A percentile compares a stretch with the other conserved stretches of the same genome.
phyloP scores from a whole-genome alignment of 2,888 invertebrate species.

The Stenodera caucasica region DNA sequence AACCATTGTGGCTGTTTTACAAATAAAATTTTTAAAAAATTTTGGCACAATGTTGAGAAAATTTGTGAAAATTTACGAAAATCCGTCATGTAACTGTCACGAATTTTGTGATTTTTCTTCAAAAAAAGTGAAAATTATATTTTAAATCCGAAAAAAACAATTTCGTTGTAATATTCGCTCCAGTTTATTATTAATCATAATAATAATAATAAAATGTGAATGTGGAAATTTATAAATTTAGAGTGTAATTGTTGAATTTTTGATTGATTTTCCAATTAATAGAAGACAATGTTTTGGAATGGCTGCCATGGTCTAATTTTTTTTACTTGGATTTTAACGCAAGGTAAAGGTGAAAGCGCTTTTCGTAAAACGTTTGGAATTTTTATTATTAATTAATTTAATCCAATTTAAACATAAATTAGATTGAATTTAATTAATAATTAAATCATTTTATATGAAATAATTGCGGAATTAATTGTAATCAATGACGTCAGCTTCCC shows the following conservation, averaged over 20 bases:
- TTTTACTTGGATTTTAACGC: slow-evolving; percentile 39
- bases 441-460: too few species aligned
- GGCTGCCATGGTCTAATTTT: slow-evolving; percentile 42
- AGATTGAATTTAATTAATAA: background rate
- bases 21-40: background rate
- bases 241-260: too few species aligned
- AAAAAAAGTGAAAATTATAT: too few species aligned
- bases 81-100: background rate
- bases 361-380: slow-evolving; percentile 10
- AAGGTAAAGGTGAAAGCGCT: slow-evolving; percentile 44
- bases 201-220: too few species aligned
- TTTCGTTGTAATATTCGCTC: too few species aligned
- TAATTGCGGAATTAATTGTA: too few species aligned
- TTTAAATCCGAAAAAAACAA: too few species aligned
- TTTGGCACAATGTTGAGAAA: background rate
- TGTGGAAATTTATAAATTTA: too few species aligned
- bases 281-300: slow-evolving; percentile 37
- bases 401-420: background rate
- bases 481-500: background rate
- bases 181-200: too few species aligned
- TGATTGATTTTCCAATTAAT: background rate
- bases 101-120: background rate
- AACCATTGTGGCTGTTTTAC: background rate
- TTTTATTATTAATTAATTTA: slow-evolving; percentile 13
- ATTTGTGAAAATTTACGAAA: background rate